Base-by-base conservation (phyloP, 2,888 invertebrate species). In the Drosophila nr. perissopoda region DNA sequence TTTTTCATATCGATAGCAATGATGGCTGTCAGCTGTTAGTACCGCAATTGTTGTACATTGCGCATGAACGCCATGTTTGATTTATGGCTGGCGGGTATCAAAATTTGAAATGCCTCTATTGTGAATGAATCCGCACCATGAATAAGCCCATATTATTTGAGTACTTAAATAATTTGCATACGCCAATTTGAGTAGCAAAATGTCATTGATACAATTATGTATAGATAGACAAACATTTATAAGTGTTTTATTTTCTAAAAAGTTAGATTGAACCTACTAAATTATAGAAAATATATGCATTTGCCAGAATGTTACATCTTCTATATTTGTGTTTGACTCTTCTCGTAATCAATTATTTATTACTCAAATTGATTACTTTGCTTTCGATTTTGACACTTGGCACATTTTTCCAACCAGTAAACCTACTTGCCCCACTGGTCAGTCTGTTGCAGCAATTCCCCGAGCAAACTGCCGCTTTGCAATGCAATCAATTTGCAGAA, bases 401-500 rank as follows among this genome's bases (percentile, higher is more conserved):
- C 11, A 27, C 16, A 16, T 48, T 27, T 36, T 33, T 10, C 38
- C 2, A 27, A 3, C 11, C 33, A 27, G 25, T 13, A 33, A 31
- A 31, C 13, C 4, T 4, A 59, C 46, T 56, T 34, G 49, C 49
- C 5, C 10, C 8, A 8, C 33, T 27, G 59, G 54, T 56, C 63
- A 61, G 51, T 66, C 66, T 66, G 51, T 46, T 63, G 66, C 46
- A 13, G 40, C 49, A 51, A 77, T 74, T 77, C 77, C 77, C 77
- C 51, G 2, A 42, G 49, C 74, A 38, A 34, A 38, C 16, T 62
- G 8, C 31, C 36, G 16, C 25, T 46, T 53, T 31, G 61, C 70
- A 25, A 59, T 76, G 62, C 53, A 60, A 63, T 80, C 82, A 79
- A 81, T 84, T 84, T 84, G 56, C 63, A 38, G 38, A 70, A 74